These are phyloP conservation scores for Nyctibius grandis DNA, from an alignment of 2,797 vertebrate genomes.

Conservation along the genomic window DNA sequence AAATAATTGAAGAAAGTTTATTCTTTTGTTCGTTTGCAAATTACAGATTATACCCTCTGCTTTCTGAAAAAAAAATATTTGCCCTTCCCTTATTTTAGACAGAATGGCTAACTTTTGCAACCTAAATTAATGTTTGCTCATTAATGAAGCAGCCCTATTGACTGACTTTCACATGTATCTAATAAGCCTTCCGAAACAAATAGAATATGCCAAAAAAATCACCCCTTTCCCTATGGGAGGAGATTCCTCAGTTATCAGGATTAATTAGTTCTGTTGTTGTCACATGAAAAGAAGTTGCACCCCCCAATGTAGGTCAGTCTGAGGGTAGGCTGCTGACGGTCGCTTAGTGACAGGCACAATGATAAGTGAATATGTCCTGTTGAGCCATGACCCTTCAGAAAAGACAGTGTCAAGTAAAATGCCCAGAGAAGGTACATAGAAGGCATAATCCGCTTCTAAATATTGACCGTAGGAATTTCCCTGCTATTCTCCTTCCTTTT, in stretches of 20 bases:
- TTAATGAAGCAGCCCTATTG: not conserved
- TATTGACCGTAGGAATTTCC: slow-evolving; percentile 56
- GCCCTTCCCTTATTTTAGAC: not conserved
- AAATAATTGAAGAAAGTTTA: not conserved
- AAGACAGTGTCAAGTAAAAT: slow-evolving; percentile 62
- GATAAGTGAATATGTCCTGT: slow-evolving; percentile 67
- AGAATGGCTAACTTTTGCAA: not conserved
- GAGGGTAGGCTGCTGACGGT: slow-evolving; percentile 69
- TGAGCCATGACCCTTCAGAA: slow-evolving; percentile 66
- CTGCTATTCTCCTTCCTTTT: slow-evolving; percentile 10
- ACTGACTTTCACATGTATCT: not conserved
- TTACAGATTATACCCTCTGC: not conserved
- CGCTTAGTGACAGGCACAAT: slow-evolving; percentile 64
- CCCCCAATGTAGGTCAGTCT: slow-evolving; percentile 60
- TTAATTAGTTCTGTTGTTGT: slow-evolving; percentile 67
- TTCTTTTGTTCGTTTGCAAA: not conserved
- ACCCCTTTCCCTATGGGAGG: not conserved
- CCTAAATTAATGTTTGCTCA: not conserved
- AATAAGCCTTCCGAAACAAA: slow-evolving; percentile 23
- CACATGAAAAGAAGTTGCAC: slow-evolving; percentile 57
- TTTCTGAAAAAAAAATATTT: not conserved
- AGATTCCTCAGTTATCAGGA: slow-evolving; percentile 60
- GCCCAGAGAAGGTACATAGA: slow-evolving; percentile 12
- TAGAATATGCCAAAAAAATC: not conserved
- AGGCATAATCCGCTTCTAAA: slow-evolving; percentile 27